phyloP scores from a whole-genome alignment of 2,888 invertebrate genomes.

The Netelia virgata region DNA sequence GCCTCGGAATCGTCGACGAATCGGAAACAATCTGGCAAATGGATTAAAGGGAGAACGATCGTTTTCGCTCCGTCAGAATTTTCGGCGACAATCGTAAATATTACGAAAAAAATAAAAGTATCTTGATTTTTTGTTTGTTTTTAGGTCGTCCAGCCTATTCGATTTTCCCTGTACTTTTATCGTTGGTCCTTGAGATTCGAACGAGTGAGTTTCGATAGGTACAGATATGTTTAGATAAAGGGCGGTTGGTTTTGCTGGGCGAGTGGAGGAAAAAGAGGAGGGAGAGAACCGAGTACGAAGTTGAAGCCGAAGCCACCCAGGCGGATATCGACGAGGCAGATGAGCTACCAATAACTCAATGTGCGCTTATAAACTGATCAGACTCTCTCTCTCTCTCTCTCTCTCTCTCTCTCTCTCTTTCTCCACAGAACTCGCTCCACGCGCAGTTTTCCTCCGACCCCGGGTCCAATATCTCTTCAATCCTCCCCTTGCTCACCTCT shows the following conservation, averaged over 20 bases:
- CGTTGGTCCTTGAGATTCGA: constrained; percentile 40
- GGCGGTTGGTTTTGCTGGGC: neutral
- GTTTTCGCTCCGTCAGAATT: neutral
- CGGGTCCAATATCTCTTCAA: constrained; percentile 74
- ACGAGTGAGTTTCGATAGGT: constrained; percentile 3
- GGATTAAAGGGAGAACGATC: constrained; percentile 13
- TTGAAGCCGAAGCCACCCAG: constrained; percentile 76
- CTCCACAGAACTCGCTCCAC: constrained; percentile 12
- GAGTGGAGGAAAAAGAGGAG: constrained; percentile 43
- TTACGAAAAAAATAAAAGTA: neutral
- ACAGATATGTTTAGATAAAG: constrained; percentile 27
- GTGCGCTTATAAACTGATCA: constrained; percentile 83
- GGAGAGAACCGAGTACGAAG: constrained; percentile 66
- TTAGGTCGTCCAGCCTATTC: constrained; percentile 17
- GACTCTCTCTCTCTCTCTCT: constrained; percentile 72
- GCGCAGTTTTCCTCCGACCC: constrained; percentile 72
- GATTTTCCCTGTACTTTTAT: constrained; percentile 5
- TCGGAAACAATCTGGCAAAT: constrained; percentile 34
- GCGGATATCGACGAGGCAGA: constrained; percentile 80
- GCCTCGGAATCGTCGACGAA: neutral
- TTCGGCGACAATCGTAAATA: neutral
- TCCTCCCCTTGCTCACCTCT: neutral
- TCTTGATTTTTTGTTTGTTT: constrained; percentile 20
- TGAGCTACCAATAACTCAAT: constrained; percentile 83
- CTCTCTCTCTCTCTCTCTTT: constrained; percentile 9